Conservation (phyloP, 2,888 invertebrate genomes). For the Chloromyia formosa region DNA sequence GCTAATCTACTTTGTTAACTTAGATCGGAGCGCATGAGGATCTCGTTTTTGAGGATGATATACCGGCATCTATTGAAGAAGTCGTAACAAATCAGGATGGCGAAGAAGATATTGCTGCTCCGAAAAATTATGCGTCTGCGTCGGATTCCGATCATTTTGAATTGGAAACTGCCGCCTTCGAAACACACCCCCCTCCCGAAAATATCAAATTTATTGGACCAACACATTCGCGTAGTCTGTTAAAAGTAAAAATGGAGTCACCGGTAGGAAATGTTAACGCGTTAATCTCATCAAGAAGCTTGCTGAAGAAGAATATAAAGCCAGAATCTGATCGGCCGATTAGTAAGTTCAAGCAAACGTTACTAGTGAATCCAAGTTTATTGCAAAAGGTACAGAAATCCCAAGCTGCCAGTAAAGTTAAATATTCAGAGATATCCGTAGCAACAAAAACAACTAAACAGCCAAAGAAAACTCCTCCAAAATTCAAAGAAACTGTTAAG, state of each 20-base stretch:
- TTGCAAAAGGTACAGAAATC: conserved; percentile 41
- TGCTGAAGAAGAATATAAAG: conserved; percentile 43
- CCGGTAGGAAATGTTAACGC: neutral
- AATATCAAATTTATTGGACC: conserved; percentile 48
- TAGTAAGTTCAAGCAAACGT: conserved; percentile 51
- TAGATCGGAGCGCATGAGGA: conserved; percentile 59
- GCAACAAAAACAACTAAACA: neutral
- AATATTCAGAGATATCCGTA: neutral
- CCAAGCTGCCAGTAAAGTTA: conserved; percentile 23
- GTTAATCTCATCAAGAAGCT: conserved; percentile 35
- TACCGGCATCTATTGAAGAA: conserved; percentile 66
- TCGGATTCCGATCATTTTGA: conserved; percentile 26
- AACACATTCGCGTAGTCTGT: conserved; percentile 47
- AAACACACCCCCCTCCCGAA: conserved; percentile 46
- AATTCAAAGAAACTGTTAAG: conserved; percentile 47
- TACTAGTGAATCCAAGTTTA: conserved; percentile 46
- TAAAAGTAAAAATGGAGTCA: conserved; percentile 48
- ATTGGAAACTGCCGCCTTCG: conserved; percentile 46
- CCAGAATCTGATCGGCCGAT: conserved; percentile 8
- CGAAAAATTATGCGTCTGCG: neutral
- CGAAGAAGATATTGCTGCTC: neutral
- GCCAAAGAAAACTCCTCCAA: conserved; percentile 19
- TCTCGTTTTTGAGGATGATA: conserved; percentile 65
- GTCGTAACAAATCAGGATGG: conserved; percentile 47
- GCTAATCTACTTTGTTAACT: neutral